A percentile compares a stretch with the other conserved stretches of the same genome.
Conservation (phyloP, 1,140 invertebrate genomes). For the Polypedilum vanderplanki region DNA sequence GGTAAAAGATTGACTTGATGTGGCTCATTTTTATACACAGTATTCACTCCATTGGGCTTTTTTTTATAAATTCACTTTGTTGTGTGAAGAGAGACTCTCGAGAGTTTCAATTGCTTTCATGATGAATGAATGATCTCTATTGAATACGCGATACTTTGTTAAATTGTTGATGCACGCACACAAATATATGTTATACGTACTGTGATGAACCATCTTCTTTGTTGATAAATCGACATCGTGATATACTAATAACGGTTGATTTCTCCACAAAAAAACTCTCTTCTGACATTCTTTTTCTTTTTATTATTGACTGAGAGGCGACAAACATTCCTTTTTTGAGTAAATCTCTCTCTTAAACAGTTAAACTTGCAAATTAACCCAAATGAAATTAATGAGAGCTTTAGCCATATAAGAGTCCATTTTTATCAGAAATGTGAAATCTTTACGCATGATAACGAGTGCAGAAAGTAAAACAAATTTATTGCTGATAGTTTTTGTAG, state of each 20-base stretch:
- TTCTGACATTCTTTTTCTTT: background rate
- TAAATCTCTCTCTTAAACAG: background rate
- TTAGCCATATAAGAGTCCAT: too few species aligned
- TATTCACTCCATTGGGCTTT: background rate
- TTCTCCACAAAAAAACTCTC: background rate
- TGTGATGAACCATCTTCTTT: background rate
- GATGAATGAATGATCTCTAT: constrained; percentile 13
- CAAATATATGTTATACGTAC: background rate
- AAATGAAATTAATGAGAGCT: background rate
- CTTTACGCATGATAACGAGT: too few species aligned
- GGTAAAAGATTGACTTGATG: constrained; percentile 8
- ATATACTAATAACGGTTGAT: constrained; percentile 14
- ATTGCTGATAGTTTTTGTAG: too few species aligned
- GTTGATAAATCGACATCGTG: constrained; percentile 17
- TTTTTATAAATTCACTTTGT: background rate
- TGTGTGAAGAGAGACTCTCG: background rate
- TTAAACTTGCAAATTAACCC: background rate
- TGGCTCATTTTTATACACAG: background rate
- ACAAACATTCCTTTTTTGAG: background rate
- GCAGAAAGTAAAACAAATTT: too few species aligned
- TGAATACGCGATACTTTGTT: background rate
- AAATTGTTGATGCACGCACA: background rate
- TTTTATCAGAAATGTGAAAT: too few species aligned
- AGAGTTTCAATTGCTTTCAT: constrained; percentile 3
- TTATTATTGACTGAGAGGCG: background rate